These are phyloP conservation scores for Eumeta japonica DNA, from an alignment of 1,140 invertebrate genomes.

Conservation along the genomic window DNA sequence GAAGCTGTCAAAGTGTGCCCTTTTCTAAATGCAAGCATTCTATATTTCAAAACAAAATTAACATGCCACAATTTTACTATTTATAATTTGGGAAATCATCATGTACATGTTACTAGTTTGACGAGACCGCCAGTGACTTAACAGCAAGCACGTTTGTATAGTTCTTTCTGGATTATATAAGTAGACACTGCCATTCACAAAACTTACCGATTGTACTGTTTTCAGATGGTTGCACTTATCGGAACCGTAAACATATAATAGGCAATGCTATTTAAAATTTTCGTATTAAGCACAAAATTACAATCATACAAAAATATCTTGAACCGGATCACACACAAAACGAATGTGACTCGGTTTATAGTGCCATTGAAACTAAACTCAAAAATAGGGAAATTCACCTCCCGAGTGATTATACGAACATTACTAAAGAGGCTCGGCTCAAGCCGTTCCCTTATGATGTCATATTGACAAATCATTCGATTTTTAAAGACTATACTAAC, in stretches of 20 bases:
- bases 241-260: constrained; percentile 33
- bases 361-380: too few relatives aligned
- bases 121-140: too few relatives aligned
- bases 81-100: too few relatives aligned
- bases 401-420: constrained; percentile 9
- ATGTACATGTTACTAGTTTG: too few relatives aligned
- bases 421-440: constrained; percentile 5
- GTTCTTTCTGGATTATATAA: constrained; percentile 7
- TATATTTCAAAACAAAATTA: constrained; percentile 51
- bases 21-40: constrained; percentile 26
- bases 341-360: constrained; percentile 40
- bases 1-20: constrained; percentile 34
- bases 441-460: constrained; percentile 10
- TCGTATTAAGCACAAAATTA: constrained; percentile 18
- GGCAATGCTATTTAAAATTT: constrained; percentile 28
- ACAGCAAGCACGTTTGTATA: too few relatives aligned
- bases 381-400: constrained; percentile 10
- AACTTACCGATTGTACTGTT: constrained; percentile 25
- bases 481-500: constrained; percentile 11
- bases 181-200: constrained; percentile 13
- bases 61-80: constrained; percentile 45
- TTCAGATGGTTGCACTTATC: constrained; percentile 29
- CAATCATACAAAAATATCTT: constrained; percentile 39
- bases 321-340: constrained; percentile 47
- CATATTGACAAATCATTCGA: constrained; percentile 6